Conservation (phyloP, 2,113 vertebrate genomes). For the Amphilophus citrinellus region DNA sequence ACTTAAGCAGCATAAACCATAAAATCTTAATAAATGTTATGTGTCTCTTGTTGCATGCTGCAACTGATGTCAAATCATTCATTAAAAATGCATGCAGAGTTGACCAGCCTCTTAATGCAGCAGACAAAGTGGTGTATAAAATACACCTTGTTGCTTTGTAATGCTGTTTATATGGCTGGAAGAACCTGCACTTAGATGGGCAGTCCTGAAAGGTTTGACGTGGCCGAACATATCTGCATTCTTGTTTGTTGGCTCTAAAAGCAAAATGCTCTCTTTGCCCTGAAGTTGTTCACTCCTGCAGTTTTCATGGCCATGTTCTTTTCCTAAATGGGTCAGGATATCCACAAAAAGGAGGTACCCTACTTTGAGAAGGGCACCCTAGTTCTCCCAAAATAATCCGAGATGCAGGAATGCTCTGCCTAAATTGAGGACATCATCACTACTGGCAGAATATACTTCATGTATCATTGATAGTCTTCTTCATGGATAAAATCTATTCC, state of each 20-base stretch:
- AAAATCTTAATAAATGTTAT: conserved; percentile 57
- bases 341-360: conserved; percentile 58
- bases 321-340: conserved; percentile 68
- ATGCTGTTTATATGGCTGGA: background rate
- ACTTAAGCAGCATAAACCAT: conserved; percentile 49
- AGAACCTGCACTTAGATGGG: background rate
- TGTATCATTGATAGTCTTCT: conserved; percentile 28
- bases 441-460: conserved; percentile 21
- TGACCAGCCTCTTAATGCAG: conserved; percentile 55
- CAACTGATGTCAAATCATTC: conserved; percentile 47
- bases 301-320: conserved; percentile 22
- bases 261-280: conserved; percentile 16
- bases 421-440: conserved; percentile 50
- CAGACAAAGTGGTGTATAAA: conserved; percentile 26
- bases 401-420: conserved; percentile 22
- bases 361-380: conserved; percentile 65
- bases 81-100: conserved; percentile 64
- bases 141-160: conserved; percentile 5
- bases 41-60: conserved; percentile 31
- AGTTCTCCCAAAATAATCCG: conserved; percentile 62
- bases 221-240: background rate
- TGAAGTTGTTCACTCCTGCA: conserved; percentile 10
- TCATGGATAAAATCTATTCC: conserved; percentile 24
- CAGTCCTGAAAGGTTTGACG: background rate
- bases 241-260: conserved; percentile 29